Evolutionary conservation across 2,113 vertebrate genomes (phyloP).

Genomic region (Mobula hypostoma): DNA sequence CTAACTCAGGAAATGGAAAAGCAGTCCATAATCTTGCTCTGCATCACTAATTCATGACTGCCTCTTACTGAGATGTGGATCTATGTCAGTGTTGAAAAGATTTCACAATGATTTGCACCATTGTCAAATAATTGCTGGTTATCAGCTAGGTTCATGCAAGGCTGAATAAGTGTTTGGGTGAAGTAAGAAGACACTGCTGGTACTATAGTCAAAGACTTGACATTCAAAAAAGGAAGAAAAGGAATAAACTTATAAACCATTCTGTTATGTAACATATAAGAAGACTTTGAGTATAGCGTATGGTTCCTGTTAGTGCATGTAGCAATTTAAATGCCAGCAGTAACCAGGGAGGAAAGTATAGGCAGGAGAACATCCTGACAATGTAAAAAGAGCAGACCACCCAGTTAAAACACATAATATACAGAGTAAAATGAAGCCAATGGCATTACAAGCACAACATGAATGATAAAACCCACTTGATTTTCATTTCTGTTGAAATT

Average conservation of each 20-base stretch:
- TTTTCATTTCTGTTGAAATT: not conserved
- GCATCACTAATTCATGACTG: not conserved
- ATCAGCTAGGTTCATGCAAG: not conserved
- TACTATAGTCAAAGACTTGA: not conserved
- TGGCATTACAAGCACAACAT: not conserved
- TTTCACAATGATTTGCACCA: not conserved
- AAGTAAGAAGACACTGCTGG: not conserved
- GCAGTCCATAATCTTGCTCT: not conserved
- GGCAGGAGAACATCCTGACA: conserved; percentile 27
- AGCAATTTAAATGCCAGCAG: conserved; percentile 33
- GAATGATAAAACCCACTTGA: not conserved
- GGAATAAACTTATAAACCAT: not conserved
- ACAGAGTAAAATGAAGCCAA: not conserved
- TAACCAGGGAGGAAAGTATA: conserved; percentile 17
- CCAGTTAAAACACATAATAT: conserved; percentile 12
- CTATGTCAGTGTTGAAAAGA: not conserved
- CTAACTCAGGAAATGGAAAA: not conserved
- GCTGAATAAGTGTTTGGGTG: not conserved
- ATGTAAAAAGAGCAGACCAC: conserved; percentile 28
- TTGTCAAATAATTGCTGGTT: not conserved
- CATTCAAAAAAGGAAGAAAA: not conserved
- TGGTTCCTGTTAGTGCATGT: conserved; percentile 25
- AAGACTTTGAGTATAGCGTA: conserved; percentile 16
- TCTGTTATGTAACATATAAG: not conserved
- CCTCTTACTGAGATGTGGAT: not conserved